Base-by-base conservation (phyloP, 2,797 vertebrate species). In the Lerista edwardsae region DNA sequence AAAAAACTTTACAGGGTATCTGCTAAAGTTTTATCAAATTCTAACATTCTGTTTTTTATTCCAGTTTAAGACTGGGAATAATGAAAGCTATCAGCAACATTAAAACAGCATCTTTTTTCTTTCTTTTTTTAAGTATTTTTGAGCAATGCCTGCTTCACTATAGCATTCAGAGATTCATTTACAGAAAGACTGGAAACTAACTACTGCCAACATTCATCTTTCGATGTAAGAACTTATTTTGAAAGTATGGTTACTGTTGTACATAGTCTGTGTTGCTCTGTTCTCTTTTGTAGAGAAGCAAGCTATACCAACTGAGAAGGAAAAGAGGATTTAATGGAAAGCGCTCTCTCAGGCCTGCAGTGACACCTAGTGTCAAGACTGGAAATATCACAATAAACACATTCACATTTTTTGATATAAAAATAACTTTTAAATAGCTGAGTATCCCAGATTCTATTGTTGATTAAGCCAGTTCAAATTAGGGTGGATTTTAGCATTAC, bases 361-460 rank as follows among this genome's bases (percentile, higher is more conserved):
- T 96, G 97, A 97, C 97, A 98, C 96, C 98, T 95, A 97, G 96
- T 97, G 98, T 90, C 51, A 72, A 27, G 5, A 1, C 17, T 27
- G 6, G 57, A 67, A 61, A 36, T 57, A 31, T 47, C 39, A 36
- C 75, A 34, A 44, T 36, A 41, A 62, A 1, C 17, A 39, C 17
- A 23, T 86, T 80, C n/a, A 36, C 23, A 6, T 23, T 44, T 47
- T 23, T 76, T 69, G 15, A 1, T 71, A 19, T 71, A 51, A 82
- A 80, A 62, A 19, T n/a, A n/a, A 14, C 34, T 17, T 41, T 75
- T 77, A 36, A n/a, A 82, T 21, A 47, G 21, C 31, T 76, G 64
- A 47, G 10, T 76, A 67, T 23, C 11, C 36, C 4, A 44, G 27
- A 57, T 39, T 36, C 3, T 65, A 6, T 12, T 57, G 36, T 23